Base-by-base conservation (phyloP, 1,140 invertebrate species). In the Calosoma granatense region DNA sequence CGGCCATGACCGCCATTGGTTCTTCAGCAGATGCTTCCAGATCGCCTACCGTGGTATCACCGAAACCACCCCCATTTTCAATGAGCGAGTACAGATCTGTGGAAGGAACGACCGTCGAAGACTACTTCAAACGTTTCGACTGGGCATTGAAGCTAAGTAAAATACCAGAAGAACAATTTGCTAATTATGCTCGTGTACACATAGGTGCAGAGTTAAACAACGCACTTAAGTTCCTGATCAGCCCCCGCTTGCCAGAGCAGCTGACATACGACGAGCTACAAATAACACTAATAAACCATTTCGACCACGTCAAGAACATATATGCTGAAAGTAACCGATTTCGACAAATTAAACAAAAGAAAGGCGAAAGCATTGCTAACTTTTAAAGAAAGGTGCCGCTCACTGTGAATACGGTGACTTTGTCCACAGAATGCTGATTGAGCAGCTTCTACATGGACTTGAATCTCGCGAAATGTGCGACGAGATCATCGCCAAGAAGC, bases 91-190 rank as follows among this genome's bases (percentile, higher is more conserved):
- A 47, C 36, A 22, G 54, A n/a, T 17, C 36, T 14, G 4, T 61
- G 21, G 59, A 64, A 0, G 53, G 47, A 1, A 19, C 51, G 4
- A 56, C 58, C 0, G 58, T 63, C 0, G 58, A 59, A 22, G 64
- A 65, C 51, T 65, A 64, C 22, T 65, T 65, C 23, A 65, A 43
- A 22, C 53, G 64, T n/a, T 65, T 65, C 53, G 59, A 57, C 14
- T 63, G 59, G 57, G 59, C 61, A 2, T 23, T 64, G 1, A 21
- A 61, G 12, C 30, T 63, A 17, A 63, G 61, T 20, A 39, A 55
- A 26, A 56, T 65, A 9, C 55, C 60, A 17, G 54, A 55, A 14
- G 53, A 62, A 0, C 19, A 57, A 51, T 55, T 63, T 51, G 62
- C 59, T 1, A 61, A 63, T 17, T 66, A 63, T 51, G 63, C 59